Percentiles rank a stretch among this genome's conserved stretches.
Conservation (phyloP, 2,797 vertebrate genomes). For the Bovichtus variegatus region DNA sequence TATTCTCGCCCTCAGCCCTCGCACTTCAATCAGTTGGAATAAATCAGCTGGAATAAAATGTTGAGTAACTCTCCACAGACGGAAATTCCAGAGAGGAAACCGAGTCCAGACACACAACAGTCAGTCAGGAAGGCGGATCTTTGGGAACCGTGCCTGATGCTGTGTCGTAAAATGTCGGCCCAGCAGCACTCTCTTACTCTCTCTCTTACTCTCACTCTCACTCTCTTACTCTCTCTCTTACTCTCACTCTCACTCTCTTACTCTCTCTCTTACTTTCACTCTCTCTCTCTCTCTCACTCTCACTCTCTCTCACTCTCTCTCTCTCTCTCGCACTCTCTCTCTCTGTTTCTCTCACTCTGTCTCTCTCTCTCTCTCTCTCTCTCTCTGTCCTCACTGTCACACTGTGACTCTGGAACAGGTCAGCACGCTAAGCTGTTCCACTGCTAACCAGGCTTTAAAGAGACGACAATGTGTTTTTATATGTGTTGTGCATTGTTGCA, state of each 20-base stretch:
- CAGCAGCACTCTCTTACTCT: no score
- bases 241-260: no score
- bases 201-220: no score
- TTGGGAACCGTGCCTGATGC: constrained; percentile 60
- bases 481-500: no score
- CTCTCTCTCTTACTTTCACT: no score
- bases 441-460: constrained; percentile 8
- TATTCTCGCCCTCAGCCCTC: constrained; percentile 69
- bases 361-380: no score
- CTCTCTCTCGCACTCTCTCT: no score
- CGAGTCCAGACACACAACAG: constrained; percentile 70
- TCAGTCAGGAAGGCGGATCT: constrained; percentile 59
- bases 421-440: constrained; percentile 1
- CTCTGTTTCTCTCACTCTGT: no score
- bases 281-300: no score
- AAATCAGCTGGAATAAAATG: constrained; percentile 72
- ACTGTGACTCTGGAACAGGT: constrained; percentile 47
- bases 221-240: no score
- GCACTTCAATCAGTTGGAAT: constrained; percentile 74
- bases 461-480: no score
- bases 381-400: constrained; percentile 30
- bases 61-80: constrained; percentile 65
- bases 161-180: constrained; percentile 69
- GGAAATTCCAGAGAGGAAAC: constrained; percentile 78
- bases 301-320: no score